These are phyloP conservation scores for Chelon labrosus DNA, from an alignment of 2,797 vertebrate genomes.

Conservation along the genomic window DNA sequence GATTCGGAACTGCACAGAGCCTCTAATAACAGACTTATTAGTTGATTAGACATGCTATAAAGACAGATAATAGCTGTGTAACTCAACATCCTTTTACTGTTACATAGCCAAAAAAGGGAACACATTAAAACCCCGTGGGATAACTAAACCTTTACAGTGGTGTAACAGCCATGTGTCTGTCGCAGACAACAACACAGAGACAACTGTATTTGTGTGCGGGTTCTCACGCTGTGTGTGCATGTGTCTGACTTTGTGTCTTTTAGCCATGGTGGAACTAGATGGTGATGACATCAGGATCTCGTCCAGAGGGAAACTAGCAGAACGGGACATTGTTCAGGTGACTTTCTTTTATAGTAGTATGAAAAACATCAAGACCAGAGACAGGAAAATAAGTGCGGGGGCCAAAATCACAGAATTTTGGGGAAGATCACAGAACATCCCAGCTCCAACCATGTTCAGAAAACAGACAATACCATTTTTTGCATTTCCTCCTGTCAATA, in stretches of 20 bases:
- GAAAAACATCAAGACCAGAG: neutral
- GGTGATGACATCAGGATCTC: slow-evolving; percentile 95
- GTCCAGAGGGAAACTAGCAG: slow-evolving; percentile 92
- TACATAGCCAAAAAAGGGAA: neutral
- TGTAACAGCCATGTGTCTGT: neutral
- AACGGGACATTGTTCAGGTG: slow-evolving; percentile 97
- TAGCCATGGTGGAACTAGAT: slow-evolving; percentile 97
- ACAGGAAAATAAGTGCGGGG: neutral
- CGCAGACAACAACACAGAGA: neutral
- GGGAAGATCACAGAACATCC: neutral
- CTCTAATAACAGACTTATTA: slow-evolving; percentile 59
- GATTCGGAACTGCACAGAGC: slow-evolving; percentile 57
- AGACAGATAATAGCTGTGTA: slow-evolving; percentile 9
- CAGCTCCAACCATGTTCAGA: neutral
- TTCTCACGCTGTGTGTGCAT: slow-evolving; percentile 12
- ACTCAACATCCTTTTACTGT: slow-evolving; percentile 4
- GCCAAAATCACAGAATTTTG: neutral
- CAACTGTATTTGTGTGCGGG: too few species aligned
- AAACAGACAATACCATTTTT: neutral
- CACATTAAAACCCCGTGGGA: neutral
- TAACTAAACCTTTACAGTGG: slow-evolving; percentile 11
- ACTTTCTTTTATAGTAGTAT: slow-evolving; percentile 33
- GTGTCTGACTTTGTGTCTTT: slow-evolving; percentile 47
- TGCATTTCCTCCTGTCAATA: neutral
- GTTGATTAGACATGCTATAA: slow-evolving; percentile 58